Evolutionary conservation across 2,888 invertebrate genomes (phyloP).

Genomic region (Taphrorychus bicolor): DNA sequence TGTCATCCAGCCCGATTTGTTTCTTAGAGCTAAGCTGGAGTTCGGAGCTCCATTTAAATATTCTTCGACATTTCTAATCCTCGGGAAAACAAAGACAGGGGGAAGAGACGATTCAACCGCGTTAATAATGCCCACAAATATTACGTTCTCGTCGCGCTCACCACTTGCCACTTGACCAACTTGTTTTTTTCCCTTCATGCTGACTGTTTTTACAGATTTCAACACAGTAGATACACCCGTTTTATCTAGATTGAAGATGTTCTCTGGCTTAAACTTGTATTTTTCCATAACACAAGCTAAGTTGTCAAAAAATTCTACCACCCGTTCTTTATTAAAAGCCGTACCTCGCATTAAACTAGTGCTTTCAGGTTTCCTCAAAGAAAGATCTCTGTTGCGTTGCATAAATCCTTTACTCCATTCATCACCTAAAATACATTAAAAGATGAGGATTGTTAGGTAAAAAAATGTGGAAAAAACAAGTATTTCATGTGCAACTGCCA

Average conservation of each 20-base stretch:
- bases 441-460: background rate
- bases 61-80: background rate
- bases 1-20: background rate
- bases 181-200: slow-evolving; percentile 34
- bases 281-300: slow-evolving; percentile 7
- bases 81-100: background rate
- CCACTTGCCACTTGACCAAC: slow-evolving; percentile 35
- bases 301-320: slow-evolving; percentile 13
- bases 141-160: slow-evolving; percentile 40
- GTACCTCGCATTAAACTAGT: background rate
- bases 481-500: too few relatives aligned
- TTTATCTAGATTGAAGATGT: slow-evolving; percentile 35
- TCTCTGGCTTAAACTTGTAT: slow-evolving; percentile 13
- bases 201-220: slow-evolving; percentile 28
- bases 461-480: background rate
- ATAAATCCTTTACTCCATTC: background rate
- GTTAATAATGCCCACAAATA: slow-evolving; percentile 42
- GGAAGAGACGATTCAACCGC: slow-evolving; percentile 8
- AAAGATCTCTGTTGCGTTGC: background rate
- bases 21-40: background rate
- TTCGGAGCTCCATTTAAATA: background rate
- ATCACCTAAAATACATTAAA: background rate
- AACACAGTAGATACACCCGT: slow-evolving; percentile 30
- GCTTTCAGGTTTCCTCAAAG: background rate
- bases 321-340: slow-evolving; percentile 14